These are phyloP conservation scores for Cinclus cinclus DNA, from an alignment of 2,113 vertebrate genomes.

Conservation along the genomic window DNA sequence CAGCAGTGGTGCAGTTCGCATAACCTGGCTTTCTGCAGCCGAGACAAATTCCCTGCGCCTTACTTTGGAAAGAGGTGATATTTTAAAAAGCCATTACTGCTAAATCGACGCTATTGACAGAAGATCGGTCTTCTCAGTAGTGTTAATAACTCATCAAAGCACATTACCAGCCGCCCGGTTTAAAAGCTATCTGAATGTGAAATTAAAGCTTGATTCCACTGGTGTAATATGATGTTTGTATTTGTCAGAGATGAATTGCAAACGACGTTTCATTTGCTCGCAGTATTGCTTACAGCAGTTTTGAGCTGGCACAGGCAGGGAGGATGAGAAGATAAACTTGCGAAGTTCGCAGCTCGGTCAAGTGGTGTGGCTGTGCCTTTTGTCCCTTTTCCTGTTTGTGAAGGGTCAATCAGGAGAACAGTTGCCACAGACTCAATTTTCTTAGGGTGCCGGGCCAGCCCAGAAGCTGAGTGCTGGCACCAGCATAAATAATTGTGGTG, in stretches of 20 bases:
- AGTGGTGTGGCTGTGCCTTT: neutral
- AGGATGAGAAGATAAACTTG: neutral
- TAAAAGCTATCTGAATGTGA: conserved; percentile 6
- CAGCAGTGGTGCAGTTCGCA: neutral
- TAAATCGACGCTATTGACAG: conserved; percentile 21
- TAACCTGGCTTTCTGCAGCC: neutral
- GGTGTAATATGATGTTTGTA: neutral
- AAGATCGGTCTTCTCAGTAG: neutral
- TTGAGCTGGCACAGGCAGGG: neutral
- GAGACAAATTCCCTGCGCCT: neutral
- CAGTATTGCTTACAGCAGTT: neutral
- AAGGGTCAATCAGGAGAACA: neutral
- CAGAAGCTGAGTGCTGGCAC: neutral
- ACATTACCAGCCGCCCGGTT: neutral
- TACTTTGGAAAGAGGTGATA: neutral
- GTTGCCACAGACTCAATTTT: neutral
- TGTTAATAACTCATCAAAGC: conserved; percentile 32
- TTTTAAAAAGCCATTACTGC: conserved; percentile 33
- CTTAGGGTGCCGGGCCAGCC: neutral
- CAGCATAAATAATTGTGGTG: neutral
- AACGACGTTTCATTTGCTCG: neutral
- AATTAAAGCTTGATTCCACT: neutral
- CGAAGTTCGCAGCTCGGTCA: neutral
- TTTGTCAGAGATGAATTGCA: conserved; percentile 10
- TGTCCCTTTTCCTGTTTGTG: neutral